A percentile compares a stretch with the other conserved stretches of the same genome.
These are phyloP conservation scores for Lasioglossum lativentre DNA, from an alignment of 2,888 invertebrate species.

Conservation along the genomic window DNA sequence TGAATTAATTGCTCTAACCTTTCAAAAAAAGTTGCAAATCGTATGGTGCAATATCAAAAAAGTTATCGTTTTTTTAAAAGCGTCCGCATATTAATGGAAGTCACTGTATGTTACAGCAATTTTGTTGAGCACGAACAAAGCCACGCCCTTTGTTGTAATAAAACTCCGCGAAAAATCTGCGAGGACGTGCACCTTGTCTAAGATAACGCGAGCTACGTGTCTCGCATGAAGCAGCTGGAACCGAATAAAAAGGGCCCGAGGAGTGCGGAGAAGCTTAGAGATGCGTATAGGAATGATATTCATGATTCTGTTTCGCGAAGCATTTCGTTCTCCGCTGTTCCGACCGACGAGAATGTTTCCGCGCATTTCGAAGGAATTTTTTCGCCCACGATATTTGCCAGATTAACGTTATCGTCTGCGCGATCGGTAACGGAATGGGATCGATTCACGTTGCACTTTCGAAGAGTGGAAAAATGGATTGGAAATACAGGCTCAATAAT, in stretches of 20 bases:
- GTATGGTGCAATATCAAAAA: no score
- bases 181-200: not conserved
- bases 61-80: no score
- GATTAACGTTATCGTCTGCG: not conserved
- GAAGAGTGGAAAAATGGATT: not conserved
- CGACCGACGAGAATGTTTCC: not conserved
- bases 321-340: not conserved
- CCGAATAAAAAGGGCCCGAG: conserved; percentile 10
- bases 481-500: not conserved
- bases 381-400: not conserved
- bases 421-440: not conserved
- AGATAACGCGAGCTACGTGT: conserved; percentile 5
- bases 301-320: not conserved
- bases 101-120: not conserved
- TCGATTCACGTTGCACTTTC: not conserved
- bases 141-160: not conserved
- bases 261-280: not conserved
- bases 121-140: not conserved
- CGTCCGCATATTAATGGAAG: no score
- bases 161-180: conserved; percentile 2
- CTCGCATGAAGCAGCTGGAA: not conserved
- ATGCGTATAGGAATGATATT: not conserved
- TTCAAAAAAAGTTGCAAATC: no score
- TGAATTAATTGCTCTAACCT: no score
- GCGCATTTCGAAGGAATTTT: not conserved